Conservation (phyloP, 2,888 invertebrate genomes). For the Zygaena filipendulae region DNA sequence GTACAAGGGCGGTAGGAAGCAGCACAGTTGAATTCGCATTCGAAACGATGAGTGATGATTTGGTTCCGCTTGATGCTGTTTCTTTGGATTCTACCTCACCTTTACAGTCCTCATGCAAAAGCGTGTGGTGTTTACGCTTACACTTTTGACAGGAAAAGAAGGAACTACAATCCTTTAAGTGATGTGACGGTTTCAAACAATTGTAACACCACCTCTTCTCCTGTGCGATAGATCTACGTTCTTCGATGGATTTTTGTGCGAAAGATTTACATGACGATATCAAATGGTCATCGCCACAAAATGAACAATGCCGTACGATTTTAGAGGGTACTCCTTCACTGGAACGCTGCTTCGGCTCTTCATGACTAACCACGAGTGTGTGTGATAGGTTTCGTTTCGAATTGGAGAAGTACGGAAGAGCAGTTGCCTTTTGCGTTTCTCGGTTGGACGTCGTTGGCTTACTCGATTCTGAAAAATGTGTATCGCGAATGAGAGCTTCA, state of each 20-base stretch:
- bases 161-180: conserved; percentile 3
- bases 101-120: background rate
- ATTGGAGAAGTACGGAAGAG: no score
- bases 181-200: conserved; percentile 4
- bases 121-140: conserved; percentile 1
- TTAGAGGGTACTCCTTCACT: no score
- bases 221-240: background rate
- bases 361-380: no score
- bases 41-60: conserved; percentile 2
- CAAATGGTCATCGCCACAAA: background rate
- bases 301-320: background rate
- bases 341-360: no score
- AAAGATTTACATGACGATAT: conserved; percentile 3
- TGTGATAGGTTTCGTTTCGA: no score
- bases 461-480: conserved; percentile 2
- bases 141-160: conserved; percentile 1
- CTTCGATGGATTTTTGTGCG: conserved; percentile 2
- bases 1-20: conserved; percentile 6
- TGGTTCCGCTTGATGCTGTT: background rate
- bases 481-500: conserved; percentile 6
- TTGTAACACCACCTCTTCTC: conserved; percentile 5
- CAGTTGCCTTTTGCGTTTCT: no score
- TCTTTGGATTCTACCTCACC: no score
- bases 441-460: no score
- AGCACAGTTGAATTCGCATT: conserved; percentile 4